Base-by-base conservation (phyloP, 2,888 invertebrate genomes). In the Octodonta nipae region DNA sequence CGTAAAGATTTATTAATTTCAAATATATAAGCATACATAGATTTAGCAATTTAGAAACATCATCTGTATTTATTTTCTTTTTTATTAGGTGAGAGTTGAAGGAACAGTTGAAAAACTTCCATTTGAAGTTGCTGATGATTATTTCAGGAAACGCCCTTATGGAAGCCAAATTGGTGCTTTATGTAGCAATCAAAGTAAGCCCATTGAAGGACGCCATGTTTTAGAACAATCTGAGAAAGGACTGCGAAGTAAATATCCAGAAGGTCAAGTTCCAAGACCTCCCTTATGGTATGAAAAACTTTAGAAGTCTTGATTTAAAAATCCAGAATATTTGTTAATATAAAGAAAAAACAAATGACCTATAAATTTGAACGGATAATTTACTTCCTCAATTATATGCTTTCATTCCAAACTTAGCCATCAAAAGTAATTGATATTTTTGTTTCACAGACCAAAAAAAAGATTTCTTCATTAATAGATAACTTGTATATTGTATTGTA, bases 161-260 rank as follows among this genome's bases (percentile, higher is more conserved):
- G 69, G 73, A 2, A 93, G 87, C 61, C 92, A 89, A 65, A 79
- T 95, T 46, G 91, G 92, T 17, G 86, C 95, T 1, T 66, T 75
- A 41, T 76, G 83, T 13, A 93, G 86, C 56, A 69, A 71, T 31
- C 88, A 88, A 55, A 93, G 93, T 58, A 67, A 70, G 31, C 70
- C 73, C 1, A 79, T 93, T 42, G 67, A 74, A 29, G 75, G 73
- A 15, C 71, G 91, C 51, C 69, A 81, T 46, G 67, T 77, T 33
- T 63, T 92, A 22, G 71, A 76, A 49, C 67, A 75, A 24, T 73
- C 71, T 44, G 82, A 84, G 56, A 55, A 65, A 16, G 71, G 73
- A 37, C 60, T 91, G 13, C 71, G 74, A 49, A 58, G 65, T 2
- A 63, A 76, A 48, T 78, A 78, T 54, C 58, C 68, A 40, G 77